These are phyloP conservation scores for Acrossocheilus fasciatus DNA, from an alignment of 2,797 vertebrate genomes.

Conservation along the genomic window DNA sequence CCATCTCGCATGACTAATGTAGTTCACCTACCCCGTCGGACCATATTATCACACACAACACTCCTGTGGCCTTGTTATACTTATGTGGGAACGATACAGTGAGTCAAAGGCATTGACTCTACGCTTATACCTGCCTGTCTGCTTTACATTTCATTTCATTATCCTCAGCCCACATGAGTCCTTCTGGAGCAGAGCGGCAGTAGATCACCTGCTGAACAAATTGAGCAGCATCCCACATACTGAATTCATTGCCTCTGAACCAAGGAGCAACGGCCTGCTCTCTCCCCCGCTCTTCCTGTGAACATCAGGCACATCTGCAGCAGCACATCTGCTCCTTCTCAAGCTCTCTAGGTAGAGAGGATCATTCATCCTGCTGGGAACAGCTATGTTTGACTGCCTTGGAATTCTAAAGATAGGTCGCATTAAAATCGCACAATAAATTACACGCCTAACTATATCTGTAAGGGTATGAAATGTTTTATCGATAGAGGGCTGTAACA, in stretches of 20 bases:
- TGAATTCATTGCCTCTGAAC: conserved; percentile 71
- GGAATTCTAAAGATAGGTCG: conserved; percentile 65
- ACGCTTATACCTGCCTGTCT: conserved; percentile 35
- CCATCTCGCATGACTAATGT: conserved; percentile 67
- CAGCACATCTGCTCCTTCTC: conserved; percentile 80
- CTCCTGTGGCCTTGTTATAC: conserved; percentile 58
- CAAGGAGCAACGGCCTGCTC: conserved; percentile 65
- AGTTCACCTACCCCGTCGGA: conserved; percentile 54
- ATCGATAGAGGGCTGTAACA: conserved; percentile 69
- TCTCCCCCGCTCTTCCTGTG: conserved; percentile 62
- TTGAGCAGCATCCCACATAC: conserved; percentile 68
- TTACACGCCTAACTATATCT: conserved; percentile 64
- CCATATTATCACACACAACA: conserved; percentile 55
- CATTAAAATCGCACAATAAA: conserved; percentile 75
- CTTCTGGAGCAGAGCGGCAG: conserved; percentile 58
- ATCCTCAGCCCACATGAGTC: conserved; percentile 49
- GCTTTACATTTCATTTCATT: conserved; percentile 61
- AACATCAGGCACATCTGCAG: conserved; percentile 75
- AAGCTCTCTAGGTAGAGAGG: conserved; percentile 69
- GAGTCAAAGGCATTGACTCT: conserved; percentile 19
- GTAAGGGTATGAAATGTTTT: conserved; percentile 72
- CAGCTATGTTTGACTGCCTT: conserved; percentile 50
- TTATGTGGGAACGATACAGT: conserved; percentile 37
- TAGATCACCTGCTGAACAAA: conserved; percentile 68
- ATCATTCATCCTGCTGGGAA: conserved; percentile 68